Percentiles rank a stretch among this genome's conserved stretches.
Conservation (phyloP, 1,140 invertebrate genomes). For the Sitobion miscanthi region DNA sequence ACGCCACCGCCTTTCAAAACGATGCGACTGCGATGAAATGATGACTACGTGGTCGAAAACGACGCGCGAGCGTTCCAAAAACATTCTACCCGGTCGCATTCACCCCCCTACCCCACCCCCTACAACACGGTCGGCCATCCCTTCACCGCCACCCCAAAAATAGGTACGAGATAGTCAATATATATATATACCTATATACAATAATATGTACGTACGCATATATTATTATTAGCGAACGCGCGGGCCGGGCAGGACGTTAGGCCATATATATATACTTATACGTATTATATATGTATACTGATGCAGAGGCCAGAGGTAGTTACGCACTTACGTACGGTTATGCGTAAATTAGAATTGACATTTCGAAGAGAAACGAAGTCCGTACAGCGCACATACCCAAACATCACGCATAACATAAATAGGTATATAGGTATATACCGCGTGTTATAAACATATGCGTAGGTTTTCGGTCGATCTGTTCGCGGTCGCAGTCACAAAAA, state of each 20-base stretch:
- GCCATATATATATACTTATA: neutral
- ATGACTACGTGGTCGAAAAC: neutral
- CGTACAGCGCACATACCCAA: neutral
- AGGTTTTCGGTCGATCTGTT: neutral
- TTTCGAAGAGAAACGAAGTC: neutral
- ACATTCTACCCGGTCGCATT: neutral
- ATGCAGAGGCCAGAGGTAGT: neutral
- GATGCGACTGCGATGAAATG: neutral
- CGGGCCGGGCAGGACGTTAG: neutral
- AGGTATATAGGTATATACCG: neutral
- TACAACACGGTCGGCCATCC: neutral
- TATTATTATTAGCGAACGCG: neutral
- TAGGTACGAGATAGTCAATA: neutral
- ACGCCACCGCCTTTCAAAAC: neutral
- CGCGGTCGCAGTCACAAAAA: too few relatives aligned
- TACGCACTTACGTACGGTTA: neutral
- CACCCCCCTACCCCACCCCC: neutral
- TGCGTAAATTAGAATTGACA: neutral
- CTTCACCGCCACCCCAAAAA: constrained; percentile 1
- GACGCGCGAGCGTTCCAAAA: neutral
- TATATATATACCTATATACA: neutral
- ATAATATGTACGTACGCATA: neutral
- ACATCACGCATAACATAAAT: too few relatives aligned
- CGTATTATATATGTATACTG: neutral
- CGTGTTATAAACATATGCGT: too few relatives aligned